Evolutionary conservation across 2,888 invertebrate genomes (phyloP), one percentile per base, ranked within the genome.

Genomic region (Sinohyriopsis cumingii): DNA sequence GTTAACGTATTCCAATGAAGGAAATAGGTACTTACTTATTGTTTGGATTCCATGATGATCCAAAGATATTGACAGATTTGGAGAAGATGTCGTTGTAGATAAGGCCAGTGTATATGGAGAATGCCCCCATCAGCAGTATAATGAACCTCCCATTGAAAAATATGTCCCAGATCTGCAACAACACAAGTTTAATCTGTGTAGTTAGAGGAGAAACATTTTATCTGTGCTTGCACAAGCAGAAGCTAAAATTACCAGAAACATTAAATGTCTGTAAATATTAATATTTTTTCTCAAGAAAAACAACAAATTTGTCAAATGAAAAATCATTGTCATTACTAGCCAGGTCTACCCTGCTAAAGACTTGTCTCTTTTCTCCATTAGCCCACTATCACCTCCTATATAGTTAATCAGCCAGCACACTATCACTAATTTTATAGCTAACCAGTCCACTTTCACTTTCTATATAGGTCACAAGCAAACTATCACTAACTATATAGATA

Each of bases 101-200:
- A 15, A 99, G 88, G 0, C 99, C 99, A 15, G 99, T 98, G 92
- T 99, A 99, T 92, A 99, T 96, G 0, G 99, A 99, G 92, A 99
- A 99, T 3, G 94, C 86, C 0, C 99, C 99, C 99, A 99, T 99
- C 60, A 99, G 92, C 53, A 99, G 93, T 61, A 99, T 96, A 74
- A 99, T 97, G 91, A 99, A 99, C 69, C 99, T 95, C 5, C 99
- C 99, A 78, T 96, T 96, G 91, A 99, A 99, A 92, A 99, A 98
- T 83, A 97, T 99, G 89, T 95, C 96, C 96, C 97, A 98, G 81
- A 99, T 98, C 94, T 97, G 88, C 71, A 82, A 82, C 62, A 66
- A 59, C 24, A 63, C 55, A 63, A 69, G 59, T 1, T 55, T 24
- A 63, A 19, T 57, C 7, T 6, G 15, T 45, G 45, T 45, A 45